Percentiles rank a stretch among this genome's conserved stretches.
These are phyloP conservation scores for Thymelicus sylvestris DNA, from an alignment of 2,888 invertebrate genomes.

Conservation along the genomic window DNA sequence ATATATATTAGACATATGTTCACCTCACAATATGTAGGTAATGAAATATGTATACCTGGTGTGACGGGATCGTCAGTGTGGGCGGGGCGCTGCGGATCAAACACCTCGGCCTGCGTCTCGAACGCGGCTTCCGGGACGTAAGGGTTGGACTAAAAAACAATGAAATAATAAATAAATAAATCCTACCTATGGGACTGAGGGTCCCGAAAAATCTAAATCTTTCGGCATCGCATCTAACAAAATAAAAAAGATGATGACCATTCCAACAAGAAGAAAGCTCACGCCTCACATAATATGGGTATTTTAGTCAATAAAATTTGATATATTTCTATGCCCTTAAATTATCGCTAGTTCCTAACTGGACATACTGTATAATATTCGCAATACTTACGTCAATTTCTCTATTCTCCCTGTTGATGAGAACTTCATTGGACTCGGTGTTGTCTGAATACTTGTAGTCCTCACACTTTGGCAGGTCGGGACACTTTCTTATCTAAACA, in stretches of 20 bases:
- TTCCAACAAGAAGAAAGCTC: too few relatives aligned
- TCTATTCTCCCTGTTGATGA: conserved; percentile 49
- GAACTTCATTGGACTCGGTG: conserved; percentile 48
- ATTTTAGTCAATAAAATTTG: too few relatives aligned
- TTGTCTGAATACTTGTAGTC: conserved; percentile 30
- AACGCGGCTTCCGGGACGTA: conserved; percentile 67
- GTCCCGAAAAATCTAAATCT: too few relatives aligned
- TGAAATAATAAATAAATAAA: background rate
- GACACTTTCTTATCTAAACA: conserved; percentile 68
- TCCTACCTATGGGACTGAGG: too few relatives aligned
- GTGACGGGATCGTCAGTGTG: conserved; percentile 55
- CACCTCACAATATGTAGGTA: too few relatives aligned
- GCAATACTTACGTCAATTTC: conserved; percentile 31
- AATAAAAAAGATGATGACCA: too few relatives aligned
- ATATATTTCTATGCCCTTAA: too few relatives aligned
- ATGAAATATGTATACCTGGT: conserved; percentile 50
- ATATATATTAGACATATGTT: too few relatives aligned
- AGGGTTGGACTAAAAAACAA: conserved; percentile 48
- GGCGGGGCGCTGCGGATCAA: conserved; percentile 47
- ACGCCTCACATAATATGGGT: too few relatives aligned
- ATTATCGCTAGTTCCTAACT: too few relatives aligned
- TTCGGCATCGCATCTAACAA: too few relatives aligned
- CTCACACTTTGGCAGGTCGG: conserved; percentile 58
- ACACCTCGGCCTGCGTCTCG: conserved; percentile 62
- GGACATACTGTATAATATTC: background rate